Evolutionary conservation across 2,797 vertebrate species (phyloP).

Genomic region (Hyperoplus lanceolatus): DNA sequence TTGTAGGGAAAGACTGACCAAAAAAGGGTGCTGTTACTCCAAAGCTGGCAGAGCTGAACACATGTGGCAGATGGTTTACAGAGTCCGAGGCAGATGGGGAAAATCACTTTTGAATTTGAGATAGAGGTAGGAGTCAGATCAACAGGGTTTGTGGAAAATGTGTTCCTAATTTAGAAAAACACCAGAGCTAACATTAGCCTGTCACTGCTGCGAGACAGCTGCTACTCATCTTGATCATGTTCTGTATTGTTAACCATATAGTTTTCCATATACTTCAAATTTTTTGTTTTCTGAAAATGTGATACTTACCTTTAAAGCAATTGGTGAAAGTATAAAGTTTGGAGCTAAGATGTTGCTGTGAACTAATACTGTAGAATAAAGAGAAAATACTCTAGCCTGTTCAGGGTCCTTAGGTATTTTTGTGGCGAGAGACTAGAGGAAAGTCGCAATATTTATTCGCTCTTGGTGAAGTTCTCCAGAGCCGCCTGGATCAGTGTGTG

Average conservation of each 20-base stretch:
- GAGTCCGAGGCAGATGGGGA: slow-evolving; percentile 4
- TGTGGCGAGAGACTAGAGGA: background rate
- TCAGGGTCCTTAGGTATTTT: background rate
- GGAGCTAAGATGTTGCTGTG: background rate
- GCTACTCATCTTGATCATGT: background rate
- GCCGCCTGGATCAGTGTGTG: background rate
- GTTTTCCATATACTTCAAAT: background rate
- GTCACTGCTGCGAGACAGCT: background rate
- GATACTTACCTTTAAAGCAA: background rate
- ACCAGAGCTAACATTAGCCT: background rate
- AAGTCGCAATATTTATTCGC: slow-evolving; percentile 15
- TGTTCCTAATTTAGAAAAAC: slow-evolving; percentile 8
- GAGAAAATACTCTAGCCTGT: background rate
- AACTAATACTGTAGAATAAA: background rate
- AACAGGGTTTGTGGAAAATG: slow-evolving; percentile 3
- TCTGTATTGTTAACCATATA: background rate
- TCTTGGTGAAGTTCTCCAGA: slow-evolving; percentile 12
- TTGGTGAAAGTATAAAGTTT: background rate
- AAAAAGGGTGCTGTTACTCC: background rate
- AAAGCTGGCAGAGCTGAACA: slow-evolving; percentile 8
- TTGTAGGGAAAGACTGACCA: background rate
- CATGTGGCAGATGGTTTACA: slow-evolving; percentile 22
- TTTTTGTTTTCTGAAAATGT: background rate
- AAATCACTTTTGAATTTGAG: background rate
- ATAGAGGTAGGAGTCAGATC: background rate